Evolutionary conservation across 2,888 invertebrate species (phyloP), one percentile per base, ranked within the genome.

Genomic region (Penaeus monodon): DNA sequence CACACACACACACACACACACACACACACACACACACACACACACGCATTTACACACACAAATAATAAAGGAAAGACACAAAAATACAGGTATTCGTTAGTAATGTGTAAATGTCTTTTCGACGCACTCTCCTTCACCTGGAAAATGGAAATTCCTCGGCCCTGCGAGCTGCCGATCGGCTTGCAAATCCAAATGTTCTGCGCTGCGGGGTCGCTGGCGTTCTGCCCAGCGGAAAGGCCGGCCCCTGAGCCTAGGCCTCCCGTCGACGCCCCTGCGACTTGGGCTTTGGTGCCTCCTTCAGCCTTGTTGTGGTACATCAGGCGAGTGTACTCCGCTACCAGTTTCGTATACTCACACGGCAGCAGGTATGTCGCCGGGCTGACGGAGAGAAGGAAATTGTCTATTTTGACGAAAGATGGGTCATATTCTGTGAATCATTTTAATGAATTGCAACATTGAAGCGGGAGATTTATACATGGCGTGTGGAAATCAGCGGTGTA

Each of bases 151-250:
- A 97, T 97, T 80, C 97, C 97, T 91, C 95, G 94, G 17, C 97
- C 97, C 92, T 97, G 96, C 91, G 96, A 97, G 92, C 96, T 95
- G 0, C 96, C 96, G 1, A 96, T 96, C 0, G 97, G 97, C 91
- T 97, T 97, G 92, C 96, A 97, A 89, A 97, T 97, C 97, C 97
- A 97, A 22, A 92, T 91, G 57, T 93, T 93, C 14, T 86, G 78
- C 3, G 44, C 63, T 10, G 81, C 49, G 14, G 77, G 44, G n/a
- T 44, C 49, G 77, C 10, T 44, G 77, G 77, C 38, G 24, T 29
- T 29, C 66, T 65, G 66, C 6, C 66, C 66, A 2, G 24, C 20
- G 24, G 81, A 33, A 2, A 66, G 66, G 6, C 12, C 33, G 22
- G 29, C 4, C 29, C n/a, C 38, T n/a, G 29, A 14, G 17, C 38